Conservation (phyloP, 2,797 vertebrate genomes). For the Clamator glandarius region DNA sequence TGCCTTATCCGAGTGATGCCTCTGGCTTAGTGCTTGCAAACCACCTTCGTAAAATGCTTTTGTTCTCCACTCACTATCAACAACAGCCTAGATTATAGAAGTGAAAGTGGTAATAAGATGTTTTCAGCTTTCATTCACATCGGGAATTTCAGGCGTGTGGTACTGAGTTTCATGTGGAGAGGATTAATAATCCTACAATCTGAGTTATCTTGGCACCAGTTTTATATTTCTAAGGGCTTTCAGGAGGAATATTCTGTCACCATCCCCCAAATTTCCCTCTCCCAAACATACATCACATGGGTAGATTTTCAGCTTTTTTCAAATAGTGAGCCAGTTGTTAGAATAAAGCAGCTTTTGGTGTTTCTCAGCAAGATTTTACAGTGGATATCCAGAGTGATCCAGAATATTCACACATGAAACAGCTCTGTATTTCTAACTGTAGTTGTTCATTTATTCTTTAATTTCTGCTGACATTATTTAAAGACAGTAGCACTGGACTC, state of each 20-base stretch:
- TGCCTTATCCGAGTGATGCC: background rate
- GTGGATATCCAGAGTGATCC: background rate
- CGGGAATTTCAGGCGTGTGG: background rate
- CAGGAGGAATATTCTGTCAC: background rate
- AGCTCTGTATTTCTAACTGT: slow-evolving; percentile 5
- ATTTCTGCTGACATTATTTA: background rate
- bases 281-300: background rate
- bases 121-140: background rate
- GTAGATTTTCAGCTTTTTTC: background rate
- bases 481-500: background rate
- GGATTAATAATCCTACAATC: background rate
- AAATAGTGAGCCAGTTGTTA: background rate
- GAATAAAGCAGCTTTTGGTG: background rate
- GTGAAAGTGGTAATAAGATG: background rate
- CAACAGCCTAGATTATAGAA: background rate
- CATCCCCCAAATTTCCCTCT: background rate
- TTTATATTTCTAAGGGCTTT: background rate
- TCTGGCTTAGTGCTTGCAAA: background rate
- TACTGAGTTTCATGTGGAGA: background rate
- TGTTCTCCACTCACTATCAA: background rate
- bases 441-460: slow-evolving; percentile 5
- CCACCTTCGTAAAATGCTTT: background rate
- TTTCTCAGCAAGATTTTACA: background rate
- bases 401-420: background rate
- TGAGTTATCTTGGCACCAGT: background rate